Conservation (phyloP, 2,888 invertebrate genomes). For the Hemaris fuciformis region DNA sequence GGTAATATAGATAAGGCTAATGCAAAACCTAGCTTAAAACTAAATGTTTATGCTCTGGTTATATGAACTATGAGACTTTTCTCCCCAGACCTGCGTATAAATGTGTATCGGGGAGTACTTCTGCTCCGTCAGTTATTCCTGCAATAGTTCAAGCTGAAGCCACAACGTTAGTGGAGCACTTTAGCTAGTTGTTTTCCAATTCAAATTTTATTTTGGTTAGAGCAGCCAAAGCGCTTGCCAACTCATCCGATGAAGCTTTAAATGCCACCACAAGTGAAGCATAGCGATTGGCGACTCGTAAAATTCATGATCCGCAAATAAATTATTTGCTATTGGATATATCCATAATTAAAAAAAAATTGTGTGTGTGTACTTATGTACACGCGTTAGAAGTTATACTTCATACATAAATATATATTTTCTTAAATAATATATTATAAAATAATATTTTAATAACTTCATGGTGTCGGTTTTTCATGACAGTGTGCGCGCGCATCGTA, state of each 20-base stretch:
- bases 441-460: too few species aligned
- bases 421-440: too few species aligned
- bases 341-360: not conserved
- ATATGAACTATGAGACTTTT: not conserved
- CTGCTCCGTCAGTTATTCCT: not conserved
- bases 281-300: not conserved
- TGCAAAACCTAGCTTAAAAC: not conserved
- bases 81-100: not conserved
- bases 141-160: not conserved
- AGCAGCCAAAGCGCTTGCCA: not conserved
- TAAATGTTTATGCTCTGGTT: not conserved
- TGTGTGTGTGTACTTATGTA: too few species aligned
- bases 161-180: not conserved
- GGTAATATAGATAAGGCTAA: too few species aligned
- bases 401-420: too few species aligned
- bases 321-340: not conserved
- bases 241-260: not conserved
- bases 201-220: not conserved
- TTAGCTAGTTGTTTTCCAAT: not conserved
- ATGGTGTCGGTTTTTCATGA: too few species aligned
- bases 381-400: too few species aligned
- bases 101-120: not conserved
- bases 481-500: too few species aligned
- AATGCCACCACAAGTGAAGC: not conserved
- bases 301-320: not conserved